Evolutionary conservation across 2,888 invertebrate genomes (phyloP), one percentile per base, ranked within the genome.

Genomic region (Drosophila birchii): DNA sequence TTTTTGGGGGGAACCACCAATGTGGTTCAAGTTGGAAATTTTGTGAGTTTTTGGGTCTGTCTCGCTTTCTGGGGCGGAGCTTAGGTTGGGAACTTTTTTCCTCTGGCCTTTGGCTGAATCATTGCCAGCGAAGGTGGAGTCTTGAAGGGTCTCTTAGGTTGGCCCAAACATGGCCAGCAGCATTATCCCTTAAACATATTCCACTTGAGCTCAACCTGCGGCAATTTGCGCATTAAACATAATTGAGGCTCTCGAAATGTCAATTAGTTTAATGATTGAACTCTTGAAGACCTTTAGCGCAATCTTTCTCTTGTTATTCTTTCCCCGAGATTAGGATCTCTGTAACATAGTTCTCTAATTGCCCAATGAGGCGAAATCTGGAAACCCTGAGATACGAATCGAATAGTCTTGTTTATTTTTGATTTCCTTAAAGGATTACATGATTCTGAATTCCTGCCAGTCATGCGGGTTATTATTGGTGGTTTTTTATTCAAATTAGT

Each of bases 401-500:
- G 67, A 7, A 12, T 12, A 7, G 14, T 20, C 18, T 54, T 39
- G 26, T 36, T 45, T 70, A 63, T 70, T 73, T 74, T 32, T 57
- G 56, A 81, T 76, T 78, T 85, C 78, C 87, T 79, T 78, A 73
- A 85, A 85, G 85, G 81, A 88, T 88, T 86, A 78, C 75, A 86
- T 54, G 69, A 80, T 56, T 73, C 56, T 54, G 0, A 26, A 61
- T 61, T 43, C 36, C 34, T 60, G 43, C 67, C 29, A 20, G 53
- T 51, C 53, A 86, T 85, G 87, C 85, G 85, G 85, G 85, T 85
- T 78, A 88, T 85, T 85, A 87, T 87, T 74, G 64, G 79, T 36
- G 36, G 54, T 54, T 69, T 71, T 66, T 45, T 75, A 71, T 75
- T 66, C 45, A 71, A 78, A 75, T 75, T 57, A 58, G 53, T 54